Conservation (phyloP, 2,888 invertebrate genomes). For the Meliscaeva auricollis region DNA sequence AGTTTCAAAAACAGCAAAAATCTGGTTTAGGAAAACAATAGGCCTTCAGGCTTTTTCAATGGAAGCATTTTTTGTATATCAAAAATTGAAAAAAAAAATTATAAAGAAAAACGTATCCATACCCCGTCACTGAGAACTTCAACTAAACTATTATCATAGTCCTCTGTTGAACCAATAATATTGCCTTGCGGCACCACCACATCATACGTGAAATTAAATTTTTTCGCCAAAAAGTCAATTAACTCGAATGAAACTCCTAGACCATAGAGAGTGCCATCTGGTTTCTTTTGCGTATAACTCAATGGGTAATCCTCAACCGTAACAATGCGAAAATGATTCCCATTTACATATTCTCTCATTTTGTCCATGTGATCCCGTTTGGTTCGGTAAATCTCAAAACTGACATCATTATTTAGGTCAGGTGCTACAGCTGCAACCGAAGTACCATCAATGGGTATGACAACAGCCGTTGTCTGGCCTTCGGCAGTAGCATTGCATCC, state of each 20-base stretch:
- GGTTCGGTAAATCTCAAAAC: constrained; percentile 75
- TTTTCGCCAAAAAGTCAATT: constrained; percentile 88
- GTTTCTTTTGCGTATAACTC: constrained; percentile 85
- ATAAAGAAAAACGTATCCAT: constrained; percentile 77
- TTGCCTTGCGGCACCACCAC: constrained; percentile 87
- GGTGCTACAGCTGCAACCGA: constrained; percentile 64
- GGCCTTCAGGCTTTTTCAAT: too few species aligned
- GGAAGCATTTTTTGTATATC: background rate
- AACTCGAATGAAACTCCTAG: constrained; percentile 90
- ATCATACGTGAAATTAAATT: constrained; percentile 90
- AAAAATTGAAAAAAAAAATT: constrained; percentile 5
- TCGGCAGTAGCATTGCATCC: constrained; percentile 78
- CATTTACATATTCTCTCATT: constrained; percentile 80
- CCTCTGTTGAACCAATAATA: constrained; percentile 85
- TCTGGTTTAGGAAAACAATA: too few species aligned
- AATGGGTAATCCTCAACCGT: constrained; percentile 87
- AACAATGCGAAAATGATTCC: constrained; percentile 81
- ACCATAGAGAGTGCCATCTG: constrained; percentile 86
- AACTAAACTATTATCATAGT: constrained; percentile 87
- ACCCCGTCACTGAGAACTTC: constrained; percentile 87
- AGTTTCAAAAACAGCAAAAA: too few species aligned
- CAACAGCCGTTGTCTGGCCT: constrained; percentile 59
- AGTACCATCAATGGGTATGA: background rate
- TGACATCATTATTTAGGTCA: constrained; percentile 48
- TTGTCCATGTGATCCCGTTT: constrained; percentile 78